phyloP scores from a whole-genome alignment of 2,888 invertebrate genomes.

The Mimachlamys varia region DNA sequence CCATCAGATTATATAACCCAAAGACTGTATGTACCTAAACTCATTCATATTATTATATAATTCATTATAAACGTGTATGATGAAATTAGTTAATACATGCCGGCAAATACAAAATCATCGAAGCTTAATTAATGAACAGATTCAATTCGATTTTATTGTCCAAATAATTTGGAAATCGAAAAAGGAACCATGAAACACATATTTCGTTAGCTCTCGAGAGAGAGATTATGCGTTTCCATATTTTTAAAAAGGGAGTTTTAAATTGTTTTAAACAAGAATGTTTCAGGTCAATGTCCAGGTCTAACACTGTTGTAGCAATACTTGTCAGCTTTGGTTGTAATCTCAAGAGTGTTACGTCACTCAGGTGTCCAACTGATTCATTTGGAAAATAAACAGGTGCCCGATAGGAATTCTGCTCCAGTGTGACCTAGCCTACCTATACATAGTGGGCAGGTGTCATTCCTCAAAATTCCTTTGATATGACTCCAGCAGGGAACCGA shows the following conservation, averaged over 20 bases:
- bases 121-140: too few species aligned
- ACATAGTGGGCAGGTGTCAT: constrained; percentile 27
- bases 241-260: background rate
- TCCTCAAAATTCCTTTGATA: constrained; percentile 14
- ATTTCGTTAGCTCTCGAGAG: too few species aligned
- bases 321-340: background rate
- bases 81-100: too few species aligned
- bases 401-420: background rate
- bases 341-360: background rate
- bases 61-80: too few species aligned
- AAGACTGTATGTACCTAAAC: too few species aligned
- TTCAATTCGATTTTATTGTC: too few species aligned
- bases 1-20: too few species aligned
- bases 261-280: background rate
- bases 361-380: background rate
- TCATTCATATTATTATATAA: too few species aligned
- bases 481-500: background rate
- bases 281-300: background rate
- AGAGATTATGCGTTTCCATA: background rate
- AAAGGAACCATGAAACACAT: too few species aligned
- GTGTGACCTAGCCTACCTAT: background rate
- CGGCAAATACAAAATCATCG: too few species aligned
- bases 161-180: too few species aligned
- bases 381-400: constrained; percentile 27
- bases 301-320: background rate